phyloP scores from a whole-genome alignment of 1,140 invertebrate species.

The Trinorchestia longiramus region DNA sequence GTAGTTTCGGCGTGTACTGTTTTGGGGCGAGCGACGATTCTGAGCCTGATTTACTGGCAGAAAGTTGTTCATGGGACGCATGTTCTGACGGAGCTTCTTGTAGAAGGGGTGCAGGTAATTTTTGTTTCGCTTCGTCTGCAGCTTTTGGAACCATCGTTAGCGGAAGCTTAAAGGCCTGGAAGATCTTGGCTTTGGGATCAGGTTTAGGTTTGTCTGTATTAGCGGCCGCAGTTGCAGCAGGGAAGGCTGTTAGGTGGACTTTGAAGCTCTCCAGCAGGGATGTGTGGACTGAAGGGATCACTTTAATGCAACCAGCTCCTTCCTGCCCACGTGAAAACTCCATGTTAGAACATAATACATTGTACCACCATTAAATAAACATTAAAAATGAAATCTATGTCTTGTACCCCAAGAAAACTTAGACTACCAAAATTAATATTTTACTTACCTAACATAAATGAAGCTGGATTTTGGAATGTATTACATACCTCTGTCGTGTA shows the following conservation, averaged over 20 bases:
- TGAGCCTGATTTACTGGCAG: slow-evolving; percentile 59
- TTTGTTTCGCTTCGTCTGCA: slow-evolving; percentile 21
- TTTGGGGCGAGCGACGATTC: slow-evolving; percentile 51
- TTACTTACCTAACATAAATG: no score
- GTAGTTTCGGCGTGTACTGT: slow-evolving; percentile 4
- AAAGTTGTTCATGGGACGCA: slow-evolving; percentile 56
- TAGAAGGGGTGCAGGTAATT: not conserved
- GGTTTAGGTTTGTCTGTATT: slow-evolving; percentile 60
- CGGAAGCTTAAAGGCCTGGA: slow-evolving; percentile 61
- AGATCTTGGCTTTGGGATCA: slow-evolving; percentile 60
- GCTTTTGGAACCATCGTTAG: slow-evolving; percentile 63
- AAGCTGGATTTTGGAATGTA: no score
- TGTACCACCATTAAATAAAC: not conserved
- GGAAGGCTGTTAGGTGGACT: slow-evolving; percentile 56
- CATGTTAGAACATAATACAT: not conserved
- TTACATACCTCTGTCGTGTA: no score
- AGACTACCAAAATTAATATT: no score
- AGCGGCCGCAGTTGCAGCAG: slow-evolving; percentile 61
- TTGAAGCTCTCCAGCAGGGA: slow-evolving; percentile 59
- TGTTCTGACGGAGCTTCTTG: not conserved
- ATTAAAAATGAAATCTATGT: not conserved
- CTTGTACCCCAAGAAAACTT: no score
- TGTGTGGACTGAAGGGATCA: slow-evolving; percentile 12
- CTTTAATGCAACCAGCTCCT: slow-evolving; percentile 41
- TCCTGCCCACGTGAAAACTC: not conserved